Conservation (phyloP, 2,888 invertebrate genomes). For the Dryobotodes eremita region DNA sequence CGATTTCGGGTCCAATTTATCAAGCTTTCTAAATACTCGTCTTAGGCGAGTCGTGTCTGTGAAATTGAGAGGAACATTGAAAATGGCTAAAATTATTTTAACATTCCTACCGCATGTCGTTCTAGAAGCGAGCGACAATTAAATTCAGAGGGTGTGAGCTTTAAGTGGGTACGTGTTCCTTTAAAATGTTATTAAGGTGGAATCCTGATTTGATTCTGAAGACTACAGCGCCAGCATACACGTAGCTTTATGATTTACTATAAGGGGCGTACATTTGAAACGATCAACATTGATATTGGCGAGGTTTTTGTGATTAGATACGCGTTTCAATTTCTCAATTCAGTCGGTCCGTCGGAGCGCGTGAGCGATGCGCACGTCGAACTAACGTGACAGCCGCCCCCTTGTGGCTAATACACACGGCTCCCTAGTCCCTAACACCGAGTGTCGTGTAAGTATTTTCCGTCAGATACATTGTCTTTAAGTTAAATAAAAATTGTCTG, state of each 20-base stretch:
- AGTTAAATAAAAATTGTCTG: conserved; percentile 4
- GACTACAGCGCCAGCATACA: conserved; percentile 45
- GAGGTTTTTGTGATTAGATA: conserved; percentile 79
- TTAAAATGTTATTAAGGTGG: conserved; percentile 74
- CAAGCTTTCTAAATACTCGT: conserved; percentile 84
- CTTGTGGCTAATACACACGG: conserved; percentile 60
- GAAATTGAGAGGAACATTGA: conserved; percentile 82
- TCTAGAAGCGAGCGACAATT: conserved; percentile 75
- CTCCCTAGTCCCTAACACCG: conserved; percentile 57
- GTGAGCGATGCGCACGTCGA: conserved; percentile 86
- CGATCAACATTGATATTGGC: conserved; percentile 69
- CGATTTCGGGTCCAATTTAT: conserved; percentile 86
- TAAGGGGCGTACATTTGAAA: conserved; percentile 57
- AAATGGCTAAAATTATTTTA: conserved; percentile 79
- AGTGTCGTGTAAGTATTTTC: conserved; percentile 43
- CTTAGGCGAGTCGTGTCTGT: conserved; percentile 78
- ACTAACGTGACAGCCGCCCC: conserved; percentile 77
- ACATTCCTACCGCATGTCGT: conserved; percentile 78
- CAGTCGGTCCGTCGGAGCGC: conserved; percentile 86
- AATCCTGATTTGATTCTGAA: conserved; percentile 72
- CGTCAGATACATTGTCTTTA: conserved; percentile 43
- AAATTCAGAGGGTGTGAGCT: conserved; percentile 76
- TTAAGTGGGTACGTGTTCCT: conserved; percentile 72
- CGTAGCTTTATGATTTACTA: conserved; percentile 56
- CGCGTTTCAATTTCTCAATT: conserved; percentile 88